Evolutionary conservation across 2,113 vertebrate genomes (phyloP), one percentile per base, ranked within the genome.

Genomic region (Romanogobio albipinnatus): DNA sequence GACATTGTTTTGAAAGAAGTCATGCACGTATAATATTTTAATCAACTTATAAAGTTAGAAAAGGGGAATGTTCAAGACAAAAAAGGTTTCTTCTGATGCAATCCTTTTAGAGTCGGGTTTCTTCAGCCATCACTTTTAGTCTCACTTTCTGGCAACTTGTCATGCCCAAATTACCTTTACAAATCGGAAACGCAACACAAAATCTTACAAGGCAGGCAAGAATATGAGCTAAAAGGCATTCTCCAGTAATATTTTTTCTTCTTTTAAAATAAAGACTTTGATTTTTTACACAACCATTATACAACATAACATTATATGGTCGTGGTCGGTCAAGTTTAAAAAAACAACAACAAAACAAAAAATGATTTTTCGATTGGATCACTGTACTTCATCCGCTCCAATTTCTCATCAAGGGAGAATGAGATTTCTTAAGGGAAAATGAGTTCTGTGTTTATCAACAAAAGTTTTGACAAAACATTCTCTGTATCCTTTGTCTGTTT

Each of bases 11-110:
- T 89, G 88, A 92, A 84, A 91, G 91, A 92, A 92, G 91, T 91
- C 95, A 95, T 95, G 94, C 95, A 94, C 89, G 87, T 95, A 94
- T 91, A 91, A 90, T 91, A 91, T 77, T 92, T 91, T 92, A 82
- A 89, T 92, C 91, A 91, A 91, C 89, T 90, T 91, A 92, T 92
- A 90, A 92, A 92, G 89, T 91, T 92, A 92, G 90, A 89, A 91
- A 93, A 92, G 75, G 88, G 91, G 92, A 95, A 94, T 94, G 92
- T 94, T 95, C 92, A 92, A 94, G 94, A 93, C 89, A 66, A 80
- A 89, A 90, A 81, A 86, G 76, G 39, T 79, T 87, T 86, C 86
- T 73, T 91, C 87, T 70, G 74, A 81, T 75, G 76, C 83, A 53
- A 64, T 76, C 68, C 81, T 80, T 88, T 86, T 73, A 87, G 87